phyloP scores from a whole-genome alignment of 2,888 invertebrate species.

The Leptopilina drosophilae region DNA sequence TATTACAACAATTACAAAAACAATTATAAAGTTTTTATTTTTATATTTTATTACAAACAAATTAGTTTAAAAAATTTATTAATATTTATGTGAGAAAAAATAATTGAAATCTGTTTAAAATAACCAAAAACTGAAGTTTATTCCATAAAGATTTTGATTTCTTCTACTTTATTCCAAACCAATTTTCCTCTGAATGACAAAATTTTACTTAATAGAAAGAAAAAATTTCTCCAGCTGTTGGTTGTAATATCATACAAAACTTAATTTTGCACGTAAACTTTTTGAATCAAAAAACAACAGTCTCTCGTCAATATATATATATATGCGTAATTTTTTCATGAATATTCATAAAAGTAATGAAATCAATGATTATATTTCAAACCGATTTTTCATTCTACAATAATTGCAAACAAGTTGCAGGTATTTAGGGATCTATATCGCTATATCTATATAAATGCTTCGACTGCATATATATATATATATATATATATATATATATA shows the following conservation, averaged over 20 bases:
- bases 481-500: neutral
- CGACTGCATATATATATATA: neutral
- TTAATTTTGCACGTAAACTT: neutral
- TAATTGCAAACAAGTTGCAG: conserved; percentile 29
- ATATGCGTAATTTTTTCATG: neutral
- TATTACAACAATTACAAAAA: too few relatives aligned
- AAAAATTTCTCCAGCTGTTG: too few relatives aligned
- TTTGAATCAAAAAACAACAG: neutral
- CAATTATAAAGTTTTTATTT: too few relatives aligned
- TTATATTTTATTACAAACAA: too few relatives aligned
- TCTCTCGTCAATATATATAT: neutral
- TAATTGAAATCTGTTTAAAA: too few relatives aligned
- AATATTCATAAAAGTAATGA: conserved; percentile 16
- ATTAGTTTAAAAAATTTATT: too few relatives aligned
- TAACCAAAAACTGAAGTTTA: too few relatives aligned
- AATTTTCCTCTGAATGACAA: too few relatives aligned
- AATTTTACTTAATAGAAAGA: too few relatives aligned
- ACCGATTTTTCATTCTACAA: conserved; percentile 19
- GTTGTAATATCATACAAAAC: neutral
- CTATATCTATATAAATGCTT: neutral
- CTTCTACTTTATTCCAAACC: too few relatives aligned
- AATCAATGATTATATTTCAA: conserved; percentile 2
- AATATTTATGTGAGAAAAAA: too few relatives aligned
- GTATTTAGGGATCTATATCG: neutral
- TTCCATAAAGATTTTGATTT: too few relatives aligned